Percentiles rank a stretch among this genome's conserved stretches.
Evolutionary conservation across 2,113 vertebrate species (phyloP).

Genomic region (Proteles cristata): DNA sequence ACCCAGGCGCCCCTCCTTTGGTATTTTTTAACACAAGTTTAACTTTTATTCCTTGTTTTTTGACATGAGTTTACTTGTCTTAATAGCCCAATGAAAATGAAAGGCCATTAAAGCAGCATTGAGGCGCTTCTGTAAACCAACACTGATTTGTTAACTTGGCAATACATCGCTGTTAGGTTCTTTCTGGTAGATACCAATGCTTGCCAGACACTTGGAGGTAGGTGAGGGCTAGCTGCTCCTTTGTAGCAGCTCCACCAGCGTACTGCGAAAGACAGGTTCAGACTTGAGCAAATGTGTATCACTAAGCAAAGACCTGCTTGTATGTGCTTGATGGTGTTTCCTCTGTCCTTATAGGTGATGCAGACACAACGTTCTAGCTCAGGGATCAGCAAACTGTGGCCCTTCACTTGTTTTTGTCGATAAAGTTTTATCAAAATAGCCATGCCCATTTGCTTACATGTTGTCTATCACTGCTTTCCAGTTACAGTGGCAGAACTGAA

Average conservation of each 20-base stretch:
- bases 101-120: neutral
- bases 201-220: neutral
- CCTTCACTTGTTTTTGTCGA: neutral
- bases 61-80: neutral
- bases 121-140: neutral
- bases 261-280: neutral
- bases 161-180: neutral
- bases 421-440: neutral
- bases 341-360: neutral
- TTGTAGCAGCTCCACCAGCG: neutral
- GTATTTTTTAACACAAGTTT: neutral
- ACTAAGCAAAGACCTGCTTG: neutral
- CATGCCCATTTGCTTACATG: neutral
- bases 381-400: neutral
- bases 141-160: neutral
- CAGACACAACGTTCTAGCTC: neutral
- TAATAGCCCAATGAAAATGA: neutral
- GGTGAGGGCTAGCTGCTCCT: neutral
- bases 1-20: neutral
- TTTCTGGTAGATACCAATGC: neutral
- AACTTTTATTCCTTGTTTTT: conserved; percentile 4
- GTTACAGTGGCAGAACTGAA: neutral
- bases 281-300: neutral
- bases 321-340: neutral
- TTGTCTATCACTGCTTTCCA: neutral